Evolutionary conservation across 2,797 vertebrate species (phyloP), one percentile per base, ranked within the genome.

Genomic region (Merluccius polli): DNA sequence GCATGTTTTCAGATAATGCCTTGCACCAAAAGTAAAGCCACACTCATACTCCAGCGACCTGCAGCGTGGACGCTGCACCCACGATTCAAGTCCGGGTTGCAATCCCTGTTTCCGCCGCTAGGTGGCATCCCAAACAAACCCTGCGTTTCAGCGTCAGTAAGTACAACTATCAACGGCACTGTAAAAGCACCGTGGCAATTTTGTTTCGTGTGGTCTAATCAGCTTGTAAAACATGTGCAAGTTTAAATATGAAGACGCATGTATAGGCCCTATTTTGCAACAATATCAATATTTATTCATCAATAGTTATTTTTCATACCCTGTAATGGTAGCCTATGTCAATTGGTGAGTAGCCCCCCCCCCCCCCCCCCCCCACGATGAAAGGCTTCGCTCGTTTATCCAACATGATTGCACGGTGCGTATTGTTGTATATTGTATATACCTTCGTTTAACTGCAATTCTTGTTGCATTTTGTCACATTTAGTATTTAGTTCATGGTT

Each of bases 111-210:
- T 74, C 83, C 21, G 2, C 83, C 85, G 30, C 48, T 0, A 1
- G 86, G 59, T 11, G 83, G 82, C 86, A 85, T 84, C 81, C 79
- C 10, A 30, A 15, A 68, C 24, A 41, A 1, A 0, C 0, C n/a
- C n/a, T 12, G 10, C 27, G 27, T 3, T 65, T 65, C 24, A 13
- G 24, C 10, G 12, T 65, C 59, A 65, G 15, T 11, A 65, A 38
- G 36, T 38, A 12, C 7, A 65, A 65, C n/a, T 3, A 63, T 63
- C 59, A 65, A 10, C 7, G n/a, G 59, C 59, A 65, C n/a, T 12
- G 24, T 65, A 65, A 65, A 65, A 24, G 59, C 59, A 27, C 59
- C 21, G 24, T 48, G 59, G 24, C 59, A 12, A 11, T 65, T 11
- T 65, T 24, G 9, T 11, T 24, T 27, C 59, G 12, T 65, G n/a